Evolutionary conservation across 2,888 invertebrate species (phyloP), one percentile per base, ranked within the genome.

Genomic region (Anthophora plumipes): DNA sequence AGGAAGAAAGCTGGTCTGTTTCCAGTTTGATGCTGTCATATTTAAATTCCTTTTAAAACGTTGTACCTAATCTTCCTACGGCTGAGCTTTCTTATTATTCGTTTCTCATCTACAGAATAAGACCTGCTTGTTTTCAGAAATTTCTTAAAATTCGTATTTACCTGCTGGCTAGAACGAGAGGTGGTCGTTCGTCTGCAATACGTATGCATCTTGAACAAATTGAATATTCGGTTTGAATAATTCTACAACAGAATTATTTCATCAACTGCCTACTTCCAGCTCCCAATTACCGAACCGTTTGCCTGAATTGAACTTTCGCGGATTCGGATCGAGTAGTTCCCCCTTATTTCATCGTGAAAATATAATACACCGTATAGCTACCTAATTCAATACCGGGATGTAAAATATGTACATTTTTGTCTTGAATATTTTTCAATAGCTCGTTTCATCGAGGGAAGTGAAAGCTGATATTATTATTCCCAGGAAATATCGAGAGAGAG

Each of bases 251-350:
- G 37, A 72, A 64, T 64, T 57, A 59, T 66, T 66, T 57, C 54
- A 41, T 73, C 50, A 66, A 46, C 37, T 22, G 20, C 14, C 6
- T 1, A 22, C 39, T 31, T 20, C 14, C 8, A 17, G 22, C n/a
- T 31, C 52, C 31, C 52, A 43, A 43, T 75, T 75, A 55, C 25
- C 46, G 17, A 25, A 48, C 50, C 41, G 73, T 73, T 66, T 50
- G 66, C 39, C 14, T 8, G 57, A 66, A 66, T 66, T 39, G 57
- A 66, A 66, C 57, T 73, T 59, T 50, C 66, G 25, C 25, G 20
- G 39, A n/a, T 20, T n/a, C 20, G 11, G 41, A 43, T 31, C 6
- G 17, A 4, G 46, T 22, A 41, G 9, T 31, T 43, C 11, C 14
- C 31, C n/a, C 46, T 60, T 60, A 48, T n/a, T 52, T 71, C 52